Evolutionary conservation across 2,113 vertebrate genomes (phyloP).

Genomic region (Bagarius yarrelli): DNA sequence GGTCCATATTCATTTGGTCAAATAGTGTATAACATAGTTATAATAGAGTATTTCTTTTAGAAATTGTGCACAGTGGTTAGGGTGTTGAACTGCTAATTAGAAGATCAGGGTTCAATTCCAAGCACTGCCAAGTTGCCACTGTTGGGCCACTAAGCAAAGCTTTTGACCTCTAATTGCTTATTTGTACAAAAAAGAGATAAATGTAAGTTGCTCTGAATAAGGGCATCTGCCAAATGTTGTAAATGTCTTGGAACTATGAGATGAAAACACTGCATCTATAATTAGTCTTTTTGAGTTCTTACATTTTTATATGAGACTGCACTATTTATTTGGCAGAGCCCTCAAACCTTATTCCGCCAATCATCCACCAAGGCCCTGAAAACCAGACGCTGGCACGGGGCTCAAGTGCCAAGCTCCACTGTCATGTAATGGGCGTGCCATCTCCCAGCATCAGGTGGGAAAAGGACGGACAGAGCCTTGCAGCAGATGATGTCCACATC

Average conservation of each 20-base stretch:
- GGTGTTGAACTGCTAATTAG: too few relatives aligned
- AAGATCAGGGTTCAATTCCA: too few relatives aligned
- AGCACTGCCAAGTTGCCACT: too few relatives aligned
- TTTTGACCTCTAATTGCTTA: too few relatives aligned
- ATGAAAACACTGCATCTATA: background rate
- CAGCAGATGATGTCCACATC: constrained; percentile 70
- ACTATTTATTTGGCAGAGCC: constrained; percentile 63
- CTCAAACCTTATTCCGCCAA: constrained; percentile 70
- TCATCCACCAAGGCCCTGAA: constrained; percentile 79
- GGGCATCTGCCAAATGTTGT: too few relatives aligned
- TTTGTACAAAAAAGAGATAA: too few relatives aligned
- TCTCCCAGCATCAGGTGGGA: constrained; percentile 80
- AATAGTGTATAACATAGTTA: background rate
- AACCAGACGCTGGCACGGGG: constrained; percentile 79
- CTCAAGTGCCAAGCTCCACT: constrained; percentile 75
- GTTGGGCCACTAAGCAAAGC: too few relatives aligned
- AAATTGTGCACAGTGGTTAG: too few relatives aligned
- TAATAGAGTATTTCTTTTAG: background rate
- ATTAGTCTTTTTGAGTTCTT: background rate
- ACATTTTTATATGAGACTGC: constrained; percentile 16
- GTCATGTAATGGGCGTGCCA: constrained; percentile 73
- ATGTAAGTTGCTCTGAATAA: too few relatives aligned
- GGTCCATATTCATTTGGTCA: background rate
- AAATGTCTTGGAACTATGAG: too few relatives aligned
- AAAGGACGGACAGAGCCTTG: constrained; percentile 80